Conservation (phyloP, 2,113 vertebrate genomes). For the Zeus faber region DNA sequence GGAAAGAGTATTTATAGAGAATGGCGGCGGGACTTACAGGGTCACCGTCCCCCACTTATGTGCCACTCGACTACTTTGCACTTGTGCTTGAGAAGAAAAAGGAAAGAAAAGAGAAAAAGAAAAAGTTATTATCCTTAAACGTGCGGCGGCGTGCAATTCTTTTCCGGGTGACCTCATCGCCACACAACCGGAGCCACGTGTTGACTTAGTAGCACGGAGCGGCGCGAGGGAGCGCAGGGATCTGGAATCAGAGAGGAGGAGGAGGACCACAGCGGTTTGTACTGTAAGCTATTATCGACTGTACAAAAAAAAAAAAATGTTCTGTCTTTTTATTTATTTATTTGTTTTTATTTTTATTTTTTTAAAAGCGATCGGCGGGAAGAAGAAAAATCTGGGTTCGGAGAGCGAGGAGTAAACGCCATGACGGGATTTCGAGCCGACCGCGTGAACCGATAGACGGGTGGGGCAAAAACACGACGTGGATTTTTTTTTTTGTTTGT, state of each 20-base stretch:
- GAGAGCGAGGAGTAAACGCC: too few relatives aligned
- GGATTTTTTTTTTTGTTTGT: too few relatives aligned
- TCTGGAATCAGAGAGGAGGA: constrained; percentile 75
- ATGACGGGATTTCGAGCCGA: too few relatives aligned
- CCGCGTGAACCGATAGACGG: too few relatives aligned
- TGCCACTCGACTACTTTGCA: constrained; percentile 99
- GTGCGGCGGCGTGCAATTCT: constrained; percentile 92
- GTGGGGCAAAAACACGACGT: too few relatives aligned
- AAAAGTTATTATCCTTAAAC: constrained; percentile 85
- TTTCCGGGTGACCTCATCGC: constrained; percentile 85
- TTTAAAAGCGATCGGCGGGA: too few relatives aligned
- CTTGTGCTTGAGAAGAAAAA: constrained; percentile 96
- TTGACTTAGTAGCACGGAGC: constrained; percentile 81
- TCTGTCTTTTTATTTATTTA: constrained; percentile 80
- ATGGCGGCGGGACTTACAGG: constrained; percentile 99
- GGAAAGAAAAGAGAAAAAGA: too few relatives aligned
- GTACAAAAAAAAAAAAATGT: constrained; percentile 54
- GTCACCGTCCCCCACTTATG: constrained; percentile 99
- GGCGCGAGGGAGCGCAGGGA: constrained; percentile 89
- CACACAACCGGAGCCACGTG: constrained; percentile 84
- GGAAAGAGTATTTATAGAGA: constrained; percentile 99
- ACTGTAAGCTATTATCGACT: constrained; percentile 70
- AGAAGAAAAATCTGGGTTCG: too few relatives aligned
- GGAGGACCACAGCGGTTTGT: constrained; percentile 79
- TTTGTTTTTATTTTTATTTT: neutral